phyloP scores from a whole-genome alignment of 30 jellyfish, hydroid and myxozoan genomes.

The Cassiopea andromeda region DNA sequence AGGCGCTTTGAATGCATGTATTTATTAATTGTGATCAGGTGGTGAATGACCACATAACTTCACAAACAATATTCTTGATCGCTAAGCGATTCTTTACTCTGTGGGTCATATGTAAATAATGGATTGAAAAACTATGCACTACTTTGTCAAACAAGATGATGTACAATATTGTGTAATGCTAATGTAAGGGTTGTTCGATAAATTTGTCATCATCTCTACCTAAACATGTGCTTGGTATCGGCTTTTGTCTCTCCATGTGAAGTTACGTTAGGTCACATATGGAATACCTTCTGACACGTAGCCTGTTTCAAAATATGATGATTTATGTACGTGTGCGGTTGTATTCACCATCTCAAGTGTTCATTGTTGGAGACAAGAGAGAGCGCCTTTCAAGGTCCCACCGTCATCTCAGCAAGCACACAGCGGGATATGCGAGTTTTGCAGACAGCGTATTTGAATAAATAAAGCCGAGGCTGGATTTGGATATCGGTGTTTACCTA shows the following conservation, averaged over 20 bases:
- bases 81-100: not conserved
- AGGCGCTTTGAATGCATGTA: conserved; percentile 2
- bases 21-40: not conserved
- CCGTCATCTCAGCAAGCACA: not conserved
- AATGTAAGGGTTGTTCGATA: no score
- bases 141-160: no score
- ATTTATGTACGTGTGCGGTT: not conserved
- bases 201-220: no score
- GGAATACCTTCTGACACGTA: conserved; percentile 1
- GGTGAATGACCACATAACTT: not conserved
- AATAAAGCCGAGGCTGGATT: not conserved
- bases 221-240: conserved; percentile 39
- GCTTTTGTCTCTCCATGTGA: conserved; percentile 17
- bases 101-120: not conserved
- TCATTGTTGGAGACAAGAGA: conserved; percentile 1
- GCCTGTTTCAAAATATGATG: not conserved
- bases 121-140: no score
- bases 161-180: no score
- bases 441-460: not conserved
- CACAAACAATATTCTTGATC: not conserved
- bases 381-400: conserved; percentile 4
- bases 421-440: conserved; percentile 2
- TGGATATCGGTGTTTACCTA: not conserved
- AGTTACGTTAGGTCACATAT: conserved; percentile 3
- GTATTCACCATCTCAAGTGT: not conserved